Evolutionary conservation across 2,888 invertebrate species (phyloP).

Genomic region (Apotomis capreana): DNA sequence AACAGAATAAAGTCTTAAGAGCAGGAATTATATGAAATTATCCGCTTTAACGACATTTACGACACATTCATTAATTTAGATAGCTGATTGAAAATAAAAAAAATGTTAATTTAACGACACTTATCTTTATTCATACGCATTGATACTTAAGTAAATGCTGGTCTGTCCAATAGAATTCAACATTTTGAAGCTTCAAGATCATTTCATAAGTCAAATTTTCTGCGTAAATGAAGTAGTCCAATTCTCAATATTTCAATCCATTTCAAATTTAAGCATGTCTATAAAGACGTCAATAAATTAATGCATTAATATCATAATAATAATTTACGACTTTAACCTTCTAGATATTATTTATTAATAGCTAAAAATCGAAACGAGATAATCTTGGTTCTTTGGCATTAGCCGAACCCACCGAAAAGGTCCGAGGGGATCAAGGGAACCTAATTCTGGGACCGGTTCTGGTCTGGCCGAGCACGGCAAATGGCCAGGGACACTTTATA

Average conservation of each 20-base stretch:
- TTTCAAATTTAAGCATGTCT: background rate
- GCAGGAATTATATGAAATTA: conserved; percentile 37
- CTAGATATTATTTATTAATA: conserved; percentile 30
- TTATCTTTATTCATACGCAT: conserved; percentile 46
- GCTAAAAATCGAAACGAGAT: conserved; percentile 18
- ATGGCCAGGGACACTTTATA: conserved; percentile 62
- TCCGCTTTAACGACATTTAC: conserved; percentile 30
- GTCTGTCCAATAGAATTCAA: conserved; percentile 30
- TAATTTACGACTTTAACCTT: conserved; percentile 16
- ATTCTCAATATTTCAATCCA: background rate
- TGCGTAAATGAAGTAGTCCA: conserved; percentile 19
- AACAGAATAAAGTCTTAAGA: conserved; percentile 53
- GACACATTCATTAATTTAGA: conserved; percentile 36
- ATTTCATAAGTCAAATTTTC: background rate
- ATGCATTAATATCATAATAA: conserved; percentile 12
- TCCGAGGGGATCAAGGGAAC: conserved; percentile 51
- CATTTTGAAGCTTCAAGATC: background rate
- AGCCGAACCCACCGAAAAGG: conserved; percentile 21
- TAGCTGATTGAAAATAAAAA: conserved; percentile 33
- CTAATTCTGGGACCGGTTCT: conserved; percentile 60
- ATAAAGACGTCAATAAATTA: conserved; percentile 25
- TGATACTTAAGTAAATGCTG: conserved; percentile 48
- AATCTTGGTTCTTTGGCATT: conserved; percentile 20
- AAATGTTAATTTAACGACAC: conserved; percentile 29
- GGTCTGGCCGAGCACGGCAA: conserved; percentile 49